Base-by-base conservation (phyloP, 1,140 invertebrate genomes). In the Drosophila melanica region DNA sequence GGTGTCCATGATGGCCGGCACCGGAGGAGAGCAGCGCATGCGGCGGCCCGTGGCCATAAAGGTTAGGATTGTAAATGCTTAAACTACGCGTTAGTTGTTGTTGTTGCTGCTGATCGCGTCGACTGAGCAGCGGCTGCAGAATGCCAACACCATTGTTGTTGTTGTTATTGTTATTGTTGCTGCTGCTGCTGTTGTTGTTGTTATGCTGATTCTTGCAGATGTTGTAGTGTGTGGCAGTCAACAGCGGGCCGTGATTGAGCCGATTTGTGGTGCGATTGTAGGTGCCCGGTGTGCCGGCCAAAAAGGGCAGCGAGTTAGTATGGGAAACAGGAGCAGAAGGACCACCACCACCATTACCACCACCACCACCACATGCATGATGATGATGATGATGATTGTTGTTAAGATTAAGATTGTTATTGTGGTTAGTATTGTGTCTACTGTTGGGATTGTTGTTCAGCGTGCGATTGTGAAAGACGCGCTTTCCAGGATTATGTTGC, bases 341-440 rank as follows among this genome's bases (percentile, higher is more conserved):
- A 50, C 53, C 68, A 37, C 20, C 53, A 42, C 16, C 60, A 50
- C 53, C 54, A 51, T 11, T 30, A 62, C 20, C 71, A 51, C 51
- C 57, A 62, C 57, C 71, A 64, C 73, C 66, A 71, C 48, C 67
- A 74, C 80, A 81, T 79, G 80, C 75, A 90, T 90, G 79, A 50
- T 37, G 59, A 27, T 27, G 27, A 27, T 27, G 27, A 27, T 27
- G 27, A 27, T 27, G 23, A 27, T 11, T 50, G 44, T 35, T 35
- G 2, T 35, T 35, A 35, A 35, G 33, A 35, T 35, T 35, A 35
- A 10, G 33, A 10, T 65, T 57, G 11, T 42, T 71, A 44, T 63
- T 72, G 30, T 87, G 70, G 77, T 87, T 89, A 89, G 85, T 87
- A 80, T 79, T 77, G 65, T 87, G 82, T 87, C 82, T 87, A 90